A percentile compares a stretch with the other conserved stretches of the same genome.
phyloP scores from a whole-genome alignment of 2,888 invertebrate genomes.

The Eupithecia inturbata region DNA sequence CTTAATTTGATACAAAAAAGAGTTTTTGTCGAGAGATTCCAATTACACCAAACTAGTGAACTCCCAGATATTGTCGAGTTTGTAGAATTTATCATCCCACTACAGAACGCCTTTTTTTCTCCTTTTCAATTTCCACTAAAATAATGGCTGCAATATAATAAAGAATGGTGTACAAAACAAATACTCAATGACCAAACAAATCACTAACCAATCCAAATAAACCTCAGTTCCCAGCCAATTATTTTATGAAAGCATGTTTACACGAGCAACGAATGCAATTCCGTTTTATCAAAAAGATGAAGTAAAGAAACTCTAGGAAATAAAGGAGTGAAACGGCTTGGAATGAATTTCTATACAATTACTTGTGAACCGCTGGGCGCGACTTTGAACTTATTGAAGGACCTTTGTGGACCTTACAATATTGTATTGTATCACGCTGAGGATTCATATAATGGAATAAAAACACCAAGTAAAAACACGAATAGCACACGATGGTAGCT shows the following conservation, averaged over 20 bases:
- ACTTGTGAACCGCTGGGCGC: slow-evolving; percentile 40
- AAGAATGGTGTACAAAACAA: neutral
- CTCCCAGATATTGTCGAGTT: neutral
- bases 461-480: neutral
- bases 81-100: neutral
- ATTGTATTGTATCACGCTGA: neutral
- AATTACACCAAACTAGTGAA: neutral
- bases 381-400: slow-evolving; percentile 43
- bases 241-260: slow-evolving; percentile 22
- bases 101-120: neutral
- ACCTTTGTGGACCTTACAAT: slow-evolving; percentile 2
- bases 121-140: neutral
- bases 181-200: neutral
- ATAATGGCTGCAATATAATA: neutral
- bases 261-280: slow-evolving; percentile 30
- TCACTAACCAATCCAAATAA: slow-evolving; percentile 2
- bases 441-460: neutral
- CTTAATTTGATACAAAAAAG: neutral
- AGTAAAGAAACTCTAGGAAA: slow-evolving; percentile 24
- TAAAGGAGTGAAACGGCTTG: slow-evolving; percentile 16
- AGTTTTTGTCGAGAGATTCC: neutral
- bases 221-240: slow-evolving; percentile 22
- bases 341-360: slow-evolving; percentile 45
- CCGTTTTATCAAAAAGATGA: slow-evolving; percentile 17
- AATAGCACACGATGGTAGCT: no score